Percentiles rank a stretch among this genome's conserved stretches.
phyloP scores from a whole-genome alignment of 1,140 invertebrate genomes.

The Macrostomum lignano region DNA sequence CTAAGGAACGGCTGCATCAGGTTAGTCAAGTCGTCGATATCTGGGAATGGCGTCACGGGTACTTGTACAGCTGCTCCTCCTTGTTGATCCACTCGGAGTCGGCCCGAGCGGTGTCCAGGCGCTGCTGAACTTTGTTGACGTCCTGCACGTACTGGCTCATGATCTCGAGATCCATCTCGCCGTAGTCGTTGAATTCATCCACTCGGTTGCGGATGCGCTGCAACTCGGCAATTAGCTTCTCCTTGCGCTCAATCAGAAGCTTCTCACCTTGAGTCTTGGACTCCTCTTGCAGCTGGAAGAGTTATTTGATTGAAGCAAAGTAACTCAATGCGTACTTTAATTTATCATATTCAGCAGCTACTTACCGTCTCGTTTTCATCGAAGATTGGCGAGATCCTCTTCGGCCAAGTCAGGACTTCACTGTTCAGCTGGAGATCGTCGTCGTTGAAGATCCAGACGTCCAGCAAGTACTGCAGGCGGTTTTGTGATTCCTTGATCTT shows the following conservation, averaged over 20 bases:
- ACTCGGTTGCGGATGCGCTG: constrained; percentile 31
- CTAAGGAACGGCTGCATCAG: constrained; percentile 31
- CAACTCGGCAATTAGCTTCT: constrained; percentile 17
- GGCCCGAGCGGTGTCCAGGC: constrained; percentile 41
- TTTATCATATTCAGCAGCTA: constrained; percentile 3
- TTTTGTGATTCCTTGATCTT: constrained; percentile 14
- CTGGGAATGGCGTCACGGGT: constrained; percentile 39
- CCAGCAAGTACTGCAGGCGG: constrained; percentile 20
- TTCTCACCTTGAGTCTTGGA: constrained; percentile 52
- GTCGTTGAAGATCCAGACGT: constrained; percentile 10
- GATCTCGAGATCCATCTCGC: constrained; percentile 24
- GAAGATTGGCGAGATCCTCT: constrained; percentile 22
- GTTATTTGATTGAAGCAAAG: constrained; percentile 6
- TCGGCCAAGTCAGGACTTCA: constrained; percentile 23
- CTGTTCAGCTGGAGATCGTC: constrained; percentile 24
- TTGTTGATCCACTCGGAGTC: constrained; percentile 52
- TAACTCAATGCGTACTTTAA: too few species aligned
- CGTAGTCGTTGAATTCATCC: constrained; percentile 30
- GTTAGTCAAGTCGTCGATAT: constrained; percentile 35
- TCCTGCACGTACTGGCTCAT: constrained; percentile 32
- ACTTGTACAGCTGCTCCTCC: constrained; percentile 55
- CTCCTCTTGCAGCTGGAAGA: constrained; percentile 37
- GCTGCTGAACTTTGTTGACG: constrained; percentile 41
- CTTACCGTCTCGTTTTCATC: constrained; percentile 25
- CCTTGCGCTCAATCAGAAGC: constrained; percentile 36